These are phyloP conservation scores for Hydrolagus colliei DNA, from an alignment of 2,797 vertebrate genomes.

Conservation along the genomic window DNA sequence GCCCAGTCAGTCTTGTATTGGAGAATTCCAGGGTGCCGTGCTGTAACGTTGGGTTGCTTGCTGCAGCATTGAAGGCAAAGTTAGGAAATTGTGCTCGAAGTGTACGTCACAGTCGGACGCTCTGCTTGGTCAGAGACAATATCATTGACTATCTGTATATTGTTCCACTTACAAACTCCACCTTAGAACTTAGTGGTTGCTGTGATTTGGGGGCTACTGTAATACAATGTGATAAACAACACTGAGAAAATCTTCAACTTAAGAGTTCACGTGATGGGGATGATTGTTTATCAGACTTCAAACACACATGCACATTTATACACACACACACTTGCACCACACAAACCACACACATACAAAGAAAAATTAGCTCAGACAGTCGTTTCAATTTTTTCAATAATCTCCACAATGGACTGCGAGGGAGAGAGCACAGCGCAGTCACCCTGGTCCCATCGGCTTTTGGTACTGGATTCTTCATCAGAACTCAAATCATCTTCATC, in stretches of 20 bases:
- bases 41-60: not conserved
- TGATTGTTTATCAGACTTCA: not conserved
- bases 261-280: not conserved
- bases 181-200: not conserved
- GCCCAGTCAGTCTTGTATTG: not conserved
- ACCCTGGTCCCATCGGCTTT: slow-evolving; percentile 86
- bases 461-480: slow-evolving; percentile 72
- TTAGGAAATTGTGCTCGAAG: slow-evolving; percentile 5
- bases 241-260: not conserved
- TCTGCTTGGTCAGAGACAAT: not conserved
- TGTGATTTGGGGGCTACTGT: not conserved
- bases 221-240: not conserved
- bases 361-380: slow-evolving; percentile 67
- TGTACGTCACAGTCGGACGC: not conserved
- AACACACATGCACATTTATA: too few species aligned
- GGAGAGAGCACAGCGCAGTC: slow-evolving; percentile 84
- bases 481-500: slow-evolving; percentile 62
- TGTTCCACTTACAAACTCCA: not conserved
- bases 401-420: slow-evolving; percentile 86
- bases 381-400: slow-evolving; percentile 97
- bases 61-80: not conserved
- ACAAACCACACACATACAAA: not conserved
- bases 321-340: too few species aligned
- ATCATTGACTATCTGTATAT: slow-evolving; percentile 3
- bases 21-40: too few species aligned